These are phyloP conservation scores for Phalanger gymnotis DNA, from an alignment of 2,797 vertebrate species.

Conservation along the genomic window DNA sequence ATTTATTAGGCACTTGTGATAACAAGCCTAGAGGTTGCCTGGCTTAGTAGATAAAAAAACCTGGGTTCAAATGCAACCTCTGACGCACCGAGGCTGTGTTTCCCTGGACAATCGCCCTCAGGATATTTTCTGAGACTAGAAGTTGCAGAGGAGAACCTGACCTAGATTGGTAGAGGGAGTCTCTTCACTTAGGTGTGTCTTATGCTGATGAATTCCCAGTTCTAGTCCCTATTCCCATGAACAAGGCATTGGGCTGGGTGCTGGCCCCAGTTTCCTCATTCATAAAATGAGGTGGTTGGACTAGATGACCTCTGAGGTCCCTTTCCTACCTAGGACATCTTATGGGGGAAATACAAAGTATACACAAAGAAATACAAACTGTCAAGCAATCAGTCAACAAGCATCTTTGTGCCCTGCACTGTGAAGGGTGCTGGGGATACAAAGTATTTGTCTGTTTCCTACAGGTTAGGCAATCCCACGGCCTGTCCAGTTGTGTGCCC, in stretches of 20 bases:
- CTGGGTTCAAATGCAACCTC: not conserved
- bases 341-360: not conserved
- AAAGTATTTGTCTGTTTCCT: not conserved
- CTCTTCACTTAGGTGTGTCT: not conserved
- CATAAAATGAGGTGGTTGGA: not conserved
- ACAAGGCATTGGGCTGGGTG: not conserved
- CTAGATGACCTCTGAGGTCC: not conserved
- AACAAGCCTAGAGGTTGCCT: not conserved
- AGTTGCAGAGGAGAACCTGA: not conserved
- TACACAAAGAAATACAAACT: not conserved
- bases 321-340: no score
- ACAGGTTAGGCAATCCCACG: not conserved
- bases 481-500: not conserved
- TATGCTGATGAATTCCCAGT: not conserved
- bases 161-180: not conserved
- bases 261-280: not conserved
- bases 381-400: not conserved
- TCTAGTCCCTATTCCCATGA: not conserved
- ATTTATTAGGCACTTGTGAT: not conserved
- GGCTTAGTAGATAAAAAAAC: not conserved
- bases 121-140: not conserved
- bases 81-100: not conserved
- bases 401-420: not conserved
- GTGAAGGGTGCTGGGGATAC: not conserved
- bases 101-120: not conserved